Conservation (phyloP, 2,797 vertebrate species). For the Hippopotamyrus pictus region DNA sequence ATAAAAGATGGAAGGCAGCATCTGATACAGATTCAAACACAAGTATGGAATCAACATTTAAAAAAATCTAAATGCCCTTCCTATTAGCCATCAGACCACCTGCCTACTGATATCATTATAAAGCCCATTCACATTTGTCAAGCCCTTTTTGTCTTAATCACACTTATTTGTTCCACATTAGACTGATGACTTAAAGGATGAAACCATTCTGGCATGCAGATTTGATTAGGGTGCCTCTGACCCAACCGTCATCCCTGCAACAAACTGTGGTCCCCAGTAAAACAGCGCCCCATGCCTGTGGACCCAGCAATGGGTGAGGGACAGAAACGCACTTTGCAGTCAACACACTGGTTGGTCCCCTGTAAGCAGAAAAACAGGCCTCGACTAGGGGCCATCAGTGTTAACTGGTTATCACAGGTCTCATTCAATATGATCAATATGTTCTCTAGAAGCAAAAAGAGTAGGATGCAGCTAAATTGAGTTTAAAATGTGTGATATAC, state of each 20-base stretch:
- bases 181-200: slow-evolving; percentile 22
- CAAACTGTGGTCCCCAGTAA: not conserved
- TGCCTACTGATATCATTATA: slow-evolving; percentile 1
- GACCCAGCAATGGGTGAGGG: not conserved
- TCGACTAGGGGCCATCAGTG: not conserved
- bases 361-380: not conserved
- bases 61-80: not conserved
- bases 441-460: not conserved
- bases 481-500: not conserved
- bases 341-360: not conserved
- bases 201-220: slow-evolving; percentile 18
- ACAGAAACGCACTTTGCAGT: not conserved
- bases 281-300: not conserved
- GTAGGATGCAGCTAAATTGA: not conserved
- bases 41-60: not conserved
- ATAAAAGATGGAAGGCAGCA: not conserved
- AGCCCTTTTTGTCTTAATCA: slow-evolving; percentile 22
- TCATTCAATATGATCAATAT: not conserved
- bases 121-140: slow-evolving; percentile 5
- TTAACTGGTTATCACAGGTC: not conserved
- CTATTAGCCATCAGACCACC: not conserved
- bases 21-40: not conserved
- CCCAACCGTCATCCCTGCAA: not conserved
- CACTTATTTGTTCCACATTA: slow-evolving; percentile 28
- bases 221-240: slow-evolving; percentile 20